Percentiles rank a stretch among this genome's conserved stretches.
These are phyloP conservation scores for Drosophila cognata DNA, from an alignment of 2,888 invertebrate species.

Conservation along the genomic window DNA sequence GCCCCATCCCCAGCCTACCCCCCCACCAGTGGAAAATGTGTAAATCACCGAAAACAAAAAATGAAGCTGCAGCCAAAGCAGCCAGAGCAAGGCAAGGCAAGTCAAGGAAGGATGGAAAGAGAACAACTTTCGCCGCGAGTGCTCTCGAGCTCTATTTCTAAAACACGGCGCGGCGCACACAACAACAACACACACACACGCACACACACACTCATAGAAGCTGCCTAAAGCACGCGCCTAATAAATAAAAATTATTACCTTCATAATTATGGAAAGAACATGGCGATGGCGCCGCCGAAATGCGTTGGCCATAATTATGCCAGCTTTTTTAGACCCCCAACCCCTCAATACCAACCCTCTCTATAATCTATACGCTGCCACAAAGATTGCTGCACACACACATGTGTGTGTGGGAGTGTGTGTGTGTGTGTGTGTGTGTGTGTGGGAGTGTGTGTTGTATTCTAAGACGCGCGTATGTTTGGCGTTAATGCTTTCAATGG, in stretches of 20 bases:
- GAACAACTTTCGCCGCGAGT: constrained; percentile 55
- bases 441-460: constrained; percentile 54
- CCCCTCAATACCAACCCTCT: constrained; percentile 1
- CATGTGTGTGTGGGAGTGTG: not conserved
- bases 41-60: constrained; percentile 69
- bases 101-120: constrained; percentile 21
- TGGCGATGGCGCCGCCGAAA: constrained; percentile 65
- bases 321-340: constrained; percentile 63
- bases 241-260: constrained; percentile 84
- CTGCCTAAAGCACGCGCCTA: constrained; percentile 78
- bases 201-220: constrained; percentile 22
- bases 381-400: constrained; percentile 43
- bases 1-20: constrained; percentile 28
- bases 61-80: constrained; percentile 5
- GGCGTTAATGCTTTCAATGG: constrained; percentile 80
- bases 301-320: constrained; percentile 78
- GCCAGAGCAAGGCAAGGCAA: not conserved
- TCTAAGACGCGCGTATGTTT: constrained; percentile 70
- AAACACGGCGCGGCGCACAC: constrained; percentile 17
- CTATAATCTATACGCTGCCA: constrained; percentile 52
- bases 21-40: constrained; percentile 48
- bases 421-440: constrained; percentile 13
- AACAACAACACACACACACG: constrained; percentile 46
- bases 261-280: constrained; percentile 81
- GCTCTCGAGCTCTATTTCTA: constrained; percentile 47